Conservation (phyloP, 2,113 vertebrate genomes). For the Myiagra hebetior region DNA sequence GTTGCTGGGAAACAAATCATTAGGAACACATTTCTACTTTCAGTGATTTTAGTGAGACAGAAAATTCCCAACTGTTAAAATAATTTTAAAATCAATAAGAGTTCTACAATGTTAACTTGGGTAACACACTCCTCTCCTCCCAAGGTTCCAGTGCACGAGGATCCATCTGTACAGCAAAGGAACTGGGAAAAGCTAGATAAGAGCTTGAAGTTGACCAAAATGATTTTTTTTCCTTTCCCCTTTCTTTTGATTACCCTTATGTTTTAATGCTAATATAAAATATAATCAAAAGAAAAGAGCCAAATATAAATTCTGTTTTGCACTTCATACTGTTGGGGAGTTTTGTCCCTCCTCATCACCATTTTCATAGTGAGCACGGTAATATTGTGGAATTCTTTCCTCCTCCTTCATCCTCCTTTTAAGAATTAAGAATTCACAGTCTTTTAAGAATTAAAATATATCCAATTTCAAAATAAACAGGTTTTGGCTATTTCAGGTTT, state of each 20-base stretch:
- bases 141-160: neutral
- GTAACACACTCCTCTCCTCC: neutral
- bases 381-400: neutral
- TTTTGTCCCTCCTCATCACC: neutral
- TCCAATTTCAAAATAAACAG: neutral
- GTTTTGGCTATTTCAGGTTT: neutral
- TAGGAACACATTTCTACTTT: neutral
- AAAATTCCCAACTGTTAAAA: neutral
- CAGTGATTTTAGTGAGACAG: neutral
- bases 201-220: neutral
- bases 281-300: neutral
- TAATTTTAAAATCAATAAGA: neutral
- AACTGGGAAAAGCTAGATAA: neutral
- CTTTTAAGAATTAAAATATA: neutral
- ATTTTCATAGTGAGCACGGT: neutral
- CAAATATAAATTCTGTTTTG: neutral
- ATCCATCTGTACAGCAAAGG: neutral
- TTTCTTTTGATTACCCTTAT: neutral
- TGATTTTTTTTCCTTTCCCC: rapidly evolving
- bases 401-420: neutral
- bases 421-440: neutral
- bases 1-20: neutral
- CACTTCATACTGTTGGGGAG: neutral
- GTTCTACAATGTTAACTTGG: neutral
- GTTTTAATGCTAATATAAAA: neutral